Conservation (phyloP, 2,797 vertebrate species). For the Tragelaphus eurycerus region DNA sequence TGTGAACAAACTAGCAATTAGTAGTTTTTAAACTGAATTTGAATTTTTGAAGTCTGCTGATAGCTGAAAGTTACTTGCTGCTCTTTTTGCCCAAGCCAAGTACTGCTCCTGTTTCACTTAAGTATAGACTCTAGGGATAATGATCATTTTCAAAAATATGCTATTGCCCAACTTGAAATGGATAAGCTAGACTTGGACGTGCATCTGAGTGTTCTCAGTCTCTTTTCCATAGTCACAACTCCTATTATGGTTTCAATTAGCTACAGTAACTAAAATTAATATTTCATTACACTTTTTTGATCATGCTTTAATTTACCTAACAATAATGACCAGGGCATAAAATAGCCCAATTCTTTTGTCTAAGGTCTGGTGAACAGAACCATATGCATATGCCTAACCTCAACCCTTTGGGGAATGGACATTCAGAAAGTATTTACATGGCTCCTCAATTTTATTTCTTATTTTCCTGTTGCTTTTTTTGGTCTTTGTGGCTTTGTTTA, state of each 20-base stretch:
- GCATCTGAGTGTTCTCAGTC: constrained; percentile 65
- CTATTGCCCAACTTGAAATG: constrained; percentile 53
- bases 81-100: constrained; percentile 48
- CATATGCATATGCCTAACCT: constrained; percentile 76
- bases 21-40: constrained; percentile 44
- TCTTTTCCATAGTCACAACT: constrained; percentile 61
- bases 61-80: constrained; percentile 38
- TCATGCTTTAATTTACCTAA: constrained; percentile 73
- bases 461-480: constrained; percentile 68
- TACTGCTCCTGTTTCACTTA: constrained; percentile 36
- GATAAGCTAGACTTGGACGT: constrained; percentile 40
- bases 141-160: constrained; percentile 27
- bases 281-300: constrained; percentile 74
- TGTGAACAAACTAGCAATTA: not conserved
- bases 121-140: constrained; percentile 31
- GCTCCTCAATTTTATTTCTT: constrained; percentile 56
- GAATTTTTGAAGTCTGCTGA: constrained; percentile 30
- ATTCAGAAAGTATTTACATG: constrained; percentile 68
- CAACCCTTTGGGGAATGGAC: constrained; percentile 71
- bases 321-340: constrained; percentile 74
- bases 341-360: constrained; percentile 72
- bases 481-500: constrained; percentile 58
- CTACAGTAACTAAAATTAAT: constrained; percentile 74
- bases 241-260: constrained; percentile 75
- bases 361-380: constrained; percentile 59